These are phyloP conservation scores for Acholoe squamosa DNA, from an alignment of 2,888 invertebrate species.

Conservation along the genomic window DNA sequence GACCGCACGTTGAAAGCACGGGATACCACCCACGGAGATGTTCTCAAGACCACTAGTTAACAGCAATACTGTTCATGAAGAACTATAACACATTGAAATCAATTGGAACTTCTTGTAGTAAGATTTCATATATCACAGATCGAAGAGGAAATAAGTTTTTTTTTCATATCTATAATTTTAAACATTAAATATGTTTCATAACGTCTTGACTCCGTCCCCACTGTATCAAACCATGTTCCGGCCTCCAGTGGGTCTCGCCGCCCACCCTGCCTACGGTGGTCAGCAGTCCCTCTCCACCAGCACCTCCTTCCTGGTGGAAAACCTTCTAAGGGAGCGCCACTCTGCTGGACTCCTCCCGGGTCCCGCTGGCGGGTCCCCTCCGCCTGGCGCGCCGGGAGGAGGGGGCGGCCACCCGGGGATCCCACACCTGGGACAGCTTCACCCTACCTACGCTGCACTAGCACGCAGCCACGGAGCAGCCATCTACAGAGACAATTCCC, in stretches of 20 bases:
- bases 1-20: too few species aligned
- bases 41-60: too few species aligned
- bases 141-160: too few species aligned
- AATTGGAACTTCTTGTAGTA: too few species aligned
- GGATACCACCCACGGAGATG: too few species aligned
- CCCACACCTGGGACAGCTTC: background rate
- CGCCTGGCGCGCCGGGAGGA: background rate
- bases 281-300: slow-evolving; percentile 65
- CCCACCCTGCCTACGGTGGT: slow-evolving; percentile 31
- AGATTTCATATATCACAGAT: too few species aligned
- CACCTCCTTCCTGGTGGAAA: slow-evolving; percentile 79
- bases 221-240: slow-evolving; percentile 79
- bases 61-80: too few species aligned
- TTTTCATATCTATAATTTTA: too few species aligned
- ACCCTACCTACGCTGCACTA: background rate
- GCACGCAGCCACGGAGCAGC: background rate
- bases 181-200: slow-evolving; percentile 63
- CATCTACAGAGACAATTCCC: background rate
- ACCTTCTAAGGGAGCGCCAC: slow-evolving; percentile 75
- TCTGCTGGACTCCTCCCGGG: background rate
- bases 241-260: slow-evolving; percentile 65
- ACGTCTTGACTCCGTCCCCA: slow-evolving; percentile 79
- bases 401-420: background rate
- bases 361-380: background rate
- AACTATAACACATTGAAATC: too few species aligned